Percentiles rank a stretch among this genome's conserved stretches.
Conservation (phyloP, 2,113 vertebrate genomes). For the Apodemus sylvaticus region DNA sequence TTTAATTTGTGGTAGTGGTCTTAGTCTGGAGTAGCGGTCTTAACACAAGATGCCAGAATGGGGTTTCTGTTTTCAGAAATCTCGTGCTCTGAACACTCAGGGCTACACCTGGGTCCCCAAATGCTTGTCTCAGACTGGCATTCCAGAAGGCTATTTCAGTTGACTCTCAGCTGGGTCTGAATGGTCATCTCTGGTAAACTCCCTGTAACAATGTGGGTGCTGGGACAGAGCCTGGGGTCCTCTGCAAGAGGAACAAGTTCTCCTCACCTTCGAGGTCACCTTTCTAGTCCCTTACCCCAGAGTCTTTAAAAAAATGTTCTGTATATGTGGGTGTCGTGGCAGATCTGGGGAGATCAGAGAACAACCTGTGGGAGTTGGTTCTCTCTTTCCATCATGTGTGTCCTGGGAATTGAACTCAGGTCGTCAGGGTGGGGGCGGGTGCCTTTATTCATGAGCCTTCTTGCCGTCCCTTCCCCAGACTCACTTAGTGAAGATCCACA, state of each 20-base stretch:
- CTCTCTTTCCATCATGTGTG: background rate
- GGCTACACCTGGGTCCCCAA: background rate
- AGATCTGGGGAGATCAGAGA: background rate
- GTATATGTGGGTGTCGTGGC: background rate
- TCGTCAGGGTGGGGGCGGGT: background rate
- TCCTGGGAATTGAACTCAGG: background rate
- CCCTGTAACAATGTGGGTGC: background rate
- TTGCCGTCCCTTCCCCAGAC: background rate
- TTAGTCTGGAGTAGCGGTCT: background rate
- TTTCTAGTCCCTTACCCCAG: background rate
- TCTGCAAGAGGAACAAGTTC: background rate
- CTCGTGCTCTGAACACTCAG: background rate
- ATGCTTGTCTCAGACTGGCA: background rate
- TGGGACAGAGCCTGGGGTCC: background rate
- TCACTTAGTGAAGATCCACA: background rate
- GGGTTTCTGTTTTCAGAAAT: background rate
- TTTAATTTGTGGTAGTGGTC: background rate
- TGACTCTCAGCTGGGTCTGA: background rate
- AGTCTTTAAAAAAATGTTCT: background rate
- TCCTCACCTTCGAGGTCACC: background rate
- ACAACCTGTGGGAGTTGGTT: background rate
- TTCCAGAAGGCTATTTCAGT: background rate
- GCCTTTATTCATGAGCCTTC: background rate
- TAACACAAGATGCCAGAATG: background rate
- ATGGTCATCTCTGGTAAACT: background rate